A percentile compares a stretch with the other conserved stretches of the same genome.
phyloP scores from a whole-genome alignment of 2,888 invertebrate genomes.

The Stenurella melanura region DNA sequence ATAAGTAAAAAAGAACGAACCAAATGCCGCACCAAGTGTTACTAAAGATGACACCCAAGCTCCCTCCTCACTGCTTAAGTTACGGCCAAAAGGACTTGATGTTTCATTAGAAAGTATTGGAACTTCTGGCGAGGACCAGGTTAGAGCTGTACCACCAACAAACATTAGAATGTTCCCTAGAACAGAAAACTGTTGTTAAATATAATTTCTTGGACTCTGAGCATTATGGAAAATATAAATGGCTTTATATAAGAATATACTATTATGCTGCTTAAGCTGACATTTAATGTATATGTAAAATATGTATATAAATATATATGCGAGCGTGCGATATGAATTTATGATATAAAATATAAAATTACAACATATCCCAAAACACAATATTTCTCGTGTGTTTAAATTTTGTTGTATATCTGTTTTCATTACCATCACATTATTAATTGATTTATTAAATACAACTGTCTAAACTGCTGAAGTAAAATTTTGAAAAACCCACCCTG shows the following conservation, averaged over 20 bases:
- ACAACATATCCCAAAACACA: too few relatives aligned
- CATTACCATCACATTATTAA: neutral
- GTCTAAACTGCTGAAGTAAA: neutral
- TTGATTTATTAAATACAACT: neutral
- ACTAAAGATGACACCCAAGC: constrained; percentile 47
- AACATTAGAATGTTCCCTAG: constrained; percentile 54
- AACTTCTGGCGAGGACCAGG: constrained; percentile 56
- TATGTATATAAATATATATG: too few relatives aligned
- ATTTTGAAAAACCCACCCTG: neutral
- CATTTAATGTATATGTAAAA: too few relatives aligned
- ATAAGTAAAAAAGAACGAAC: constrained; percentile 40
- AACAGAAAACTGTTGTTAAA: constrained; percentile 31
- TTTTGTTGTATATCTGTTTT: too few relatives aligned
- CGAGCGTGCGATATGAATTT: too few relatives aligned
- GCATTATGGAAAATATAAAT: neutral
- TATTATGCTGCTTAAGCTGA: too few relatives aligned
- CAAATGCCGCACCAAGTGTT: constrained; percentile 41
- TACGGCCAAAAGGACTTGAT: constrained; percentile 35
- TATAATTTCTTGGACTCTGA: too few relatives aligned
- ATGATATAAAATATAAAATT: too few relatives aligned
- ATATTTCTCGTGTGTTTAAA: too few relatives aligned
- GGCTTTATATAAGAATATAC: neutral
- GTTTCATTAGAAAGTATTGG: constrained; percentile 45
- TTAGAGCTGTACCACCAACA: constrained; percentile 50
- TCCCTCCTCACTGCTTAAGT: constrained; percentile 40